Evolutionary conservation across 2,113 vertebrate genomes (phyloP), one percentile per base, ranked within the genome.

Genomic region (Oryzias curvinotus): DNA sequence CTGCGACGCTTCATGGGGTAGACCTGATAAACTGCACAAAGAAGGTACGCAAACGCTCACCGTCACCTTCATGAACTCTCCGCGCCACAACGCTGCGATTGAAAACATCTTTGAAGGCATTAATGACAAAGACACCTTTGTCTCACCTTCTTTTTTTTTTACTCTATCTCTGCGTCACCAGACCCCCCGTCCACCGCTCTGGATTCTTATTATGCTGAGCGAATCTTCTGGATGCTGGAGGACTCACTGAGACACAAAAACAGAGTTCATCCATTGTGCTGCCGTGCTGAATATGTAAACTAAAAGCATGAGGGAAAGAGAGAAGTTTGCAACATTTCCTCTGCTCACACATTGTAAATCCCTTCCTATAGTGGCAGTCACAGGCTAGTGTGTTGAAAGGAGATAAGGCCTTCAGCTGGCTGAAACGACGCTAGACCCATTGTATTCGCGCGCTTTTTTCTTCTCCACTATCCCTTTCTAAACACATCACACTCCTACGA

Each of bases 271-370:
- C 75, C 72, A 86, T 89, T 90, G 80, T 89, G 67, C 66, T 46
- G 47, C 48, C 77, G 74, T 84, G 79, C 68, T 55, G 52, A 62
- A 52, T 53, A 50, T 60, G 47, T 21, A 55, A 62, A 53, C 63
- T 65, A 66, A 80, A 74, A 62, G 69, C 69, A 55, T 21, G 48
- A 15, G 46, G 61, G 60, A 80, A 65, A 79, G 51, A 71, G 71
- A 80, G 77, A 78, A 87, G 81, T 87, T 85, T 79, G 75, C 75
- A 82, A 79, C 87, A 65, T 83, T 88, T 89, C 86, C 73, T 83
- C 67, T 49, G 36, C 78, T 81, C 74, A 54, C 84, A 81, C 83
- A 88, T 90, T 88, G 87, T 91, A 93, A 93, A 93, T 92, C 90
- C 89, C 86, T 89, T 87, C 88, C 85, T 88, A 82, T 86, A 85